Percentiles rank a stretch among this genome's conserved stretches.
Evolutionary conservation across 2,888 invertebrate species (phyloP).

Genomic region (Pristionchus entomophagus): DNA sequence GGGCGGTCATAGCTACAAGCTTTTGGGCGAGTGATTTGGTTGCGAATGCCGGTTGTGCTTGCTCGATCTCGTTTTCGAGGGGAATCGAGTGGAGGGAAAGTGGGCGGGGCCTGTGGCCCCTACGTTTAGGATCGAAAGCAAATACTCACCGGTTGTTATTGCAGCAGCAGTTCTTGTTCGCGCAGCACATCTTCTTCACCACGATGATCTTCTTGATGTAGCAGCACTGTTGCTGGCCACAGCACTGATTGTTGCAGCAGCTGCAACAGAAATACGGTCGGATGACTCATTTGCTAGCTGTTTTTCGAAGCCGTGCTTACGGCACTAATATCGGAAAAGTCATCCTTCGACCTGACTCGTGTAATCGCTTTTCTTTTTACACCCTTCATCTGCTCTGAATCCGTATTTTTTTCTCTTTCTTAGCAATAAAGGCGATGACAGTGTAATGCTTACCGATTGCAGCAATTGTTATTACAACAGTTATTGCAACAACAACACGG

Average conservation of each 20-base stretch:
- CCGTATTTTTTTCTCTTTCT: no score
- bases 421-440: no score
- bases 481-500: conserved; percentile 32
- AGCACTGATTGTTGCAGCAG: conserved; percentile 1
- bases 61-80: no score
- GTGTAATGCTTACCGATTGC: not conserved
- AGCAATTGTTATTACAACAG: conserved; percentile 25
- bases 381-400: no score
- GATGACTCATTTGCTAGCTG: no score
- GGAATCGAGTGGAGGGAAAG: no score
- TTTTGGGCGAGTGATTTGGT: no score
- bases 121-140: no score
- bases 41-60: no score
- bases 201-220: conserved; percentile 40
- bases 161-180: not conserved
- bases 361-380: not conserved
- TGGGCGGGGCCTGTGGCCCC: no score
- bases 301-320: no score
- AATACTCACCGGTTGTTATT: not conserved
- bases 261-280: not conserved
- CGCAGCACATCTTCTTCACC: conserved; percentile 32
- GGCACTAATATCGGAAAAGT: not conserved
- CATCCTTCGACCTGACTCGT: not conserved
- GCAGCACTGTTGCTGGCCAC: not conserved
- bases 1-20: no score